Evolutionary conservation across 2,797 vertebrate genomes (phyloP), one percentile per base, ranked within the genome.

Genomic region (Eremophila alpestris): DNA sequence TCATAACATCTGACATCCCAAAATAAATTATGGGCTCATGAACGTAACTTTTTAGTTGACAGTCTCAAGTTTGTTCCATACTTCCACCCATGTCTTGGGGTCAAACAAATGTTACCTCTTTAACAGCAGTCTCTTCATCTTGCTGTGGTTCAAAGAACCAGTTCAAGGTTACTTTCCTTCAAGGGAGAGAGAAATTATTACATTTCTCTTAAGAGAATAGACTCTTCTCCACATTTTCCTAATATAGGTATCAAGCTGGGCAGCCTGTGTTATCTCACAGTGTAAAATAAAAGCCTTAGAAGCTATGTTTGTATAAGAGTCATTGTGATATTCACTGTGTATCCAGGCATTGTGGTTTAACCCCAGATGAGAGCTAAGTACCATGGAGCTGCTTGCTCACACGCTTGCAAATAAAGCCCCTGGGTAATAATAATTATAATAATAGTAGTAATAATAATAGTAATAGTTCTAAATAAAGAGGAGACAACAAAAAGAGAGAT

Each of bases 91-190:
- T 52, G 32, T 48, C 43, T 52, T 2, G 0, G 6, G 5, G 26
- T 45, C 36, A 92, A 79, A 87, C 3, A 71, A 79, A 58, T 51
- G 4, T 38, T 76, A 45, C 17, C 8, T 82, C 14, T 80, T 40
- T 46, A 88, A 43, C 0, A 1, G 32, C 24, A 26, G 12, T 51
- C 23, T 82, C 67, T 11, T 48, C 0, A 0, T 59, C 13, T 59
- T 79, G 22, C 51, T 88, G 26, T 1, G 1, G 23, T 59, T 82
- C 52, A 32, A 76, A 87, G 71, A 85, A 67, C 5, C 0, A 16
- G 38, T 46, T 92, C 48, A 58, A 23, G 7, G 8, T 34, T 76
- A 41, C 20, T 76, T 82, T 91, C 8, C 26, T 80, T 4, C 4
- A 8, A 41, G 14, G 88, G 3, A 79, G 9, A 76, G n/a, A 10